Evolutionary conservation across 2,797 vertebrate species (phyloP).

Genomic region (Amblyraja radiata): DNA sequence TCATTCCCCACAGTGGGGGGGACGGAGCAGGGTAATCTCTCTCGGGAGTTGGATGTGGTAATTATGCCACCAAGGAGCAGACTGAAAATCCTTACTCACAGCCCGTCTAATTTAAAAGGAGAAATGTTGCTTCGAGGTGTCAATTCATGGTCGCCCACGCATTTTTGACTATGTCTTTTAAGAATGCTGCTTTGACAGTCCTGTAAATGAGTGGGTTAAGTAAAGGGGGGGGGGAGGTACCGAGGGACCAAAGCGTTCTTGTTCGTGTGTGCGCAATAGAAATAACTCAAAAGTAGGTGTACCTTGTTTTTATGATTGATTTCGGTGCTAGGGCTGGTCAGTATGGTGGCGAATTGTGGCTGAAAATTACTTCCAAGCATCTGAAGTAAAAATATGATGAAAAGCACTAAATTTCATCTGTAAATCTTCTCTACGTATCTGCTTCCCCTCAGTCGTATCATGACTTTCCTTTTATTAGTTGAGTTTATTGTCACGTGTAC

Average conservation of each 20-base stretch:
- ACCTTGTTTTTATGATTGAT: too few species aligned
- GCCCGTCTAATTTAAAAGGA: not conserved
- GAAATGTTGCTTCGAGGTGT: not conserved
- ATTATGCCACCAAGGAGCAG: constrained; percentile 13
- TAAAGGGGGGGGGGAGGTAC: too few species aligned
- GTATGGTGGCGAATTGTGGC: too few species aligned
- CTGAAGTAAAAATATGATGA: too few species aligned
- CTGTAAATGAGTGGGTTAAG: not conserved
- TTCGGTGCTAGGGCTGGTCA: too few species aligned
- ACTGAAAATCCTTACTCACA: not conserved
- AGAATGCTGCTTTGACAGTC: not conserved
- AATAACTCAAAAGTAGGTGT: too few species aligned
- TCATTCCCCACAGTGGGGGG: not conserved
- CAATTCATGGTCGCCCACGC: not conserved
- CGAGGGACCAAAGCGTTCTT: too few species aligned
- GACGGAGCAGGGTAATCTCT: not conserved
- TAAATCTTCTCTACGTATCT: too few species aligned
- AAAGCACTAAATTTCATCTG: too few species aligned
- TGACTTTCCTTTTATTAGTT: not conserved
- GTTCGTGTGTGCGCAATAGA: too few species aligned
- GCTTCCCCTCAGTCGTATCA: not conserved
- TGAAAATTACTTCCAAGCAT: too few species aligned
- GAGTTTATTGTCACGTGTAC: too few species aligned
- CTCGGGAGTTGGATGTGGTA: not conserved
- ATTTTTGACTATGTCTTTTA: not conserved